Evolutionary conservation across 2,888 invertebrate genomes (phyloP).

Genomic region (Drosophila melanosoma): DNA sequence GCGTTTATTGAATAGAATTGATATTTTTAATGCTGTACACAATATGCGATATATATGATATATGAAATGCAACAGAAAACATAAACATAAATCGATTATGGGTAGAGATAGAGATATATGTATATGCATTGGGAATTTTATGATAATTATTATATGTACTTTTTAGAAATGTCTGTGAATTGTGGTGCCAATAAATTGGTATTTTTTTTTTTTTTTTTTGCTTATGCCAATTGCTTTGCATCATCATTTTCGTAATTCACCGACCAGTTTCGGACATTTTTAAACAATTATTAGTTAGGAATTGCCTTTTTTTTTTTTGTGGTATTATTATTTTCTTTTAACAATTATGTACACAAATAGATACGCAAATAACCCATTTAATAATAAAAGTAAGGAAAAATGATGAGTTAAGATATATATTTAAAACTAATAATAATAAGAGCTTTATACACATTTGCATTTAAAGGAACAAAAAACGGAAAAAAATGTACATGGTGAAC

Average conservation of each 20-base stretch:
- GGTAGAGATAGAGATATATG: conserved; percentile 28
- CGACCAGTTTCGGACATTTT: conserved; percentile 55
- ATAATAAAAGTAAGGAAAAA: conserved; percentile 43
- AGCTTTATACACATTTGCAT: conserved; percentile 56
- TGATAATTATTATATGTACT: conserved; percentile 15
- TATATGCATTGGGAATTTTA: conserved; percentile 15
- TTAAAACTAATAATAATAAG: conserved; percentile 45
- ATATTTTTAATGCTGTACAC: conserved; percentile 64
- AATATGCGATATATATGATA: conserved; percentile 32
- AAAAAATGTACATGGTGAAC: conserved; percentile 43
- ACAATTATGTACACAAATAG: conserved; percentile 66
- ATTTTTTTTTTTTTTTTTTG: conserved; percentile 2
- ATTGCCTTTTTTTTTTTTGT: conserved; percentile 26
- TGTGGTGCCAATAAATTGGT: conserved; percentile 10
- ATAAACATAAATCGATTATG: conserved; percentile 62
- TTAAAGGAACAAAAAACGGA: conserved; percentile 28
- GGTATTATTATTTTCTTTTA: conserved; percentile 13
- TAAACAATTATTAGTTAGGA: conserved; percentile 50
- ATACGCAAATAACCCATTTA: conserved; percentile 66
- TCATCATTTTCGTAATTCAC: conserved; percentile 6
- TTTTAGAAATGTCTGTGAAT: conserved; percentile 41
- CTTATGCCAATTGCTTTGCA: conserved; percentile 33
- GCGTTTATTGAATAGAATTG: conserved; percentile 38
- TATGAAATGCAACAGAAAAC: conserved; percentile 54
- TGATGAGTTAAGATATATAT: conserved; percentile 44